Evolutionary conservation across 2,797 vertebrate species (phyloP).

Genomic region (Fistularia commersonii): DNA sequence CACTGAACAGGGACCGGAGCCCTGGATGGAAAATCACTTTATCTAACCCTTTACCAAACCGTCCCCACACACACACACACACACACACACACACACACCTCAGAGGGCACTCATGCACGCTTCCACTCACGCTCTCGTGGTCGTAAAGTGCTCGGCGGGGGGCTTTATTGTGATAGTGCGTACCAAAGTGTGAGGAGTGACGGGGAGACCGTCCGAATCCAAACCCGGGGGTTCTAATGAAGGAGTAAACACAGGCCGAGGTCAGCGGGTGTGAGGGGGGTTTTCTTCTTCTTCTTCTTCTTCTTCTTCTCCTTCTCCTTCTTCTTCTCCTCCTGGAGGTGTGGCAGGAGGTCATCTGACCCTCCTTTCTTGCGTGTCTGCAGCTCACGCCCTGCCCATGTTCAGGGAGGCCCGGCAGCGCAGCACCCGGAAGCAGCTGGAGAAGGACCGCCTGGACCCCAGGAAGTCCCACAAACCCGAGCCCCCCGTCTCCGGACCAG

Average conservation of each 20-base stretch:
- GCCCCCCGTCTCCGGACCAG: conserved; percentile 96
- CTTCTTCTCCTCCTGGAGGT: conserved; percentile 1
- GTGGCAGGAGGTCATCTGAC: conserved; percentile 10
- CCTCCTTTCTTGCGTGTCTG: conserved; percentile 24
- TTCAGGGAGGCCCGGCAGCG: conserved; percentile 95
- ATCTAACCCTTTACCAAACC: conserved; percentile 70
- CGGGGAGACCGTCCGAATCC: conserved; percentile 42
- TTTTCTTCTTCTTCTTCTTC: no score
- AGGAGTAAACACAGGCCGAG: conserved; percentile 38
- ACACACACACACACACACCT: conserved; percentile 33
- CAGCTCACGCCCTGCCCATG: conserved; percentile 96
- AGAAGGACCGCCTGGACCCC: conserved; percentile 94
- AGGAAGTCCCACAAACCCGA: conserved; percentile 96
- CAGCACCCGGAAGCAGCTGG: conserved; percentile 95
- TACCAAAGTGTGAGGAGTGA: conserved; percentile 61
- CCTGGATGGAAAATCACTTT: conserved; percentile 80
- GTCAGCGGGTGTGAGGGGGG: conserved; percentile 39
- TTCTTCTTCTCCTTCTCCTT: no score
- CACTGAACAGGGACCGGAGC: conserved; percentile 55
- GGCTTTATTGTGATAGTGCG: conserved; percentile 68
- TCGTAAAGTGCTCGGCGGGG: conserved; percentile 44
- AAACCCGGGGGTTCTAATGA: conserved; percentile 38
- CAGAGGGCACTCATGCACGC: conserved; percentile 39
- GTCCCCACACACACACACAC: conserved; percentile 41
- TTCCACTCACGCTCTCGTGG: conserved; percentile 34